Evolutionary conservation across 2,888 invertebrate species (phyloP), one percentile per base, ranked within the genome.

Genomic region (Conops quadrifasciatus): DNA sequence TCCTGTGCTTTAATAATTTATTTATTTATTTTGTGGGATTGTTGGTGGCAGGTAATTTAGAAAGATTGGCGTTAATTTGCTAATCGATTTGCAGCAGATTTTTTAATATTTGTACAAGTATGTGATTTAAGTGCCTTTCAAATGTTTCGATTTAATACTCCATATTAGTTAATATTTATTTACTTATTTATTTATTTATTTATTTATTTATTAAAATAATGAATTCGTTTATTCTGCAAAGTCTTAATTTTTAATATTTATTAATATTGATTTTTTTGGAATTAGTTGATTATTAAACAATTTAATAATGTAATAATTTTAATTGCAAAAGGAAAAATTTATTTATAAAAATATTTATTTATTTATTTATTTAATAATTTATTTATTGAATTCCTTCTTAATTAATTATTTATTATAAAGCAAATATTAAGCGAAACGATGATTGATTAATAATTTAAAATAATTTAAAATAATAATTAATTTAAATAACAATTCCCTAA

Each of bases 41-140:
- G 43, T 62, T 67, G 43, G 30, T 71, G 71, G 65, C 51, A 53
- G 60, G 59, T 60, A 19, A 45, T 45, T 49, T 26, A 67, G 63
- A 70, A 62, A 43, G 53, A 15, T 51, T 66, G 5, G 16, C 11
- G 7, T 47, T 47, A 66, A 65, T 64, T 71, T 58, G 70, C 71
- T 26, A 47, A 19, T n/a, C n/a, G 45, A 63, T 71, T 71, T 53
- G 71, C 64, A 30, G 21, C 1, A 56, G 45, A 53, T 69, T 58
- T 51, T 56, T 67, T 11, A 64, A 69, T 67, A 68, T 68, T 49
- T 49, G 43, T 64, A 26, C 58, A 74, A 69, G 72, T 75, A 73
- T 76, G 76, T 76, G 76, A 76, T 76, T 76, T 75, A 76, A 76
- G 76, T 76, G 76, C 75, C 76, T 76, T 75, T 75, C 63, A 73